A percentile compares a stretch with the other conserved stretches of the same genome.
phyloP scores from a whole-genome alignment of 2,113 vertebrate species.

The Platysternon megacephalum region DNA sequence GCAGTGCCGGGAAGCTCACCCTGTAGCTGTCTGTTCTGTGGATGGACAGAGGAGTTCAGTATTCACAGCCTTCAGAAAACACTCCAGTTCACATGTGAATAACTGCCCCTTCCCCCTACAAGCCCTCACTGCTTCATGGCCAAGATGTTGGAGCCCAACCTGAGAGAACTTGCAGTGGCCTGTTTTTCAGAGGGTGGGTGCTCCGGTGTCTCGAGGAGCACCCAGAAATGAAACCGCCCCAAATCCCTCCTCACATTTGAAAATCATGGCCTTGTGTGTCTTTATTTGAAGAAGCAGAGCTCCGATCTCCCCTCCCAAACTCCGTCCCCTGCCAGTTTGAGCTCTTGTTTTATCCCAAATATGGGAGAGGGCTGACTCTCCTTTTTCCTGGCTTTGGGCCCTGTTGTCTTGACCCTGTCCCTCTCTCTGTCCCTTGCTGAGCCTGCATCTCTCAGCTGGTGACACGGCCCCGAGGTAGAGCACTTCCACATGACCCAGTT shows the following conservation, averaged over 20 bases:
- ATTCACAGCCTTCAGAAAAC: not conserved
- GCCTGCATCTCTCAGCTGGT: not conserved
- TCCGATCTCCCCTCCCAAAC: not conserved
- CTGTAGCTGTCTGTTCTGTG: not conserved
- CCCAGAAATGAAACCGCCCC: not conserved
- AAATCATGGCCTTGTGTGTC: not conserved
- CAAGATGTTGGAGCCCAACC: not conserved
- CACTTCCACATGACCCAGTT: not conserved
- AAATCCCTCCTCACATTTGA: not conserved
- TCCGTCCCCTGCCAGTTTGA: no score
- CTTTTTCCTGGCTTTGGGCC: not conserved
- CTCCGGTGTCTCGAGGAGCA: not conserved
- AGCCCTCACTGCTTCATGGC: not conserved
- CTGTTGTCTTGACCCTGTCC: no score
- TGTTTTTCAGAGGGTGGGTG: not conserved
- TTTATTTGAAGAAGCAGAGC: not conserved
- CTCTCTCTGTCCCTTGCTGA: no score
- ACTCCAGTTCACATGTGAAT: not conserved
- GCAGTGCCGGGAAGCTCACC: not conserved
- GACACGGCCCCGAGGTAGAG: not conserved
- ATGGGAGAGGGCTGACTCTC: not conserved
- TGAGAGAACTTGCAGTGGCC: not conserved
- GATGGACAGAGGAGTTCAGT: not conserved
- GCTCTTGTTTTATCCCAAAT: not conserved
- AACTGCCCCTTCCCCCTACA: not conserved